phyloP scores from a whole-genome alignment of 2,797 vertebrate species.

The Anguilla obscura region DNA sequence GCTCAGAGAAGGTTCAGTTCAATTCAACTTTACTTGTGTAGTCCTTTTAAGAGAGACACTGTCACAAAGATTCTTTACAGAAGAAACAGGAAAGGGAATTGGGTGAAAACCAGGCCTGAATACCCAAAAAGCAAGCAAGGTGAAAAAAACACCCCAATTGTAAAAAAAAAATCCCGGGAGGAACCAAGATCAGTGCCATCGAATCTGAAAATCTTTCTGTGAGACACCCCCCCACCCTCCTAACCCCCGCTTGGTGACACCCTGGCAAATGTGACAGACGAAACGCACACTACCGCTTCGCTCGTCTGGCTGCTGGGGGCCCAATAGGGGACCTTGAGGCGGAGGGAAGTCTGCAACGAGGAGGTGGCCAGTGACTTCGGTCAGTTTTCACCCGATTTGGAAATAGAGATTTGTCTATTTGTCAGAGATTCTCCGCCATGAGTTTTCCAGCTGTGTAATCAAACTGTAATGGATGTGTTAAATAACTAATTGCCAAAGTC shows the following conservation, averaged over 20 bases:
- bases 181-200: neutral
- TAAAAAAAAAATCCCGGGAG: too few species aligned
- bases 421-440: neutral
- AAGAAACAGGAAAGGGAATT: neutral
- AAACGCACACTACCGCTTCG: neutral
- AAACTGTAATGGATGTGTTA: neutral
- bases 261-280: neutral
- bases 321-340: neutral
- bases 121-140: too few species aligned
- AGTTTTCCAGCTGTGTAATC: slow-evolving; percentile 7
- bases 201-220: neutral
- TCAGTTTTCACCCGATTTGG: neutral
- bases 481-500: neutral
- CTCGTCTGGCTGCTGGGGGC: neutral
- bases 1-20: neutral
- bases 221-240: too few species aligned
- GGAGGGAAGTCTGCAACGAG: neutral
- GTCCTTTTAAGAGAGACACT: neutral
- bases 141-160: too few species aligned
- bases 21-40: neutral
- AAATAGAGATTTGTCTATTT: neutral
- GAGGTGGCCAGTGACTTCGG: neutral
- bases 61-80: neutral
- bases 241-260: neutral
- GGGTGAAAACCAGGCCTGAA: neutral